phyloP scores from a whole-genome alignment of 2,888 invertebrate genomes.

The Anthoptus insignis region DNA sequence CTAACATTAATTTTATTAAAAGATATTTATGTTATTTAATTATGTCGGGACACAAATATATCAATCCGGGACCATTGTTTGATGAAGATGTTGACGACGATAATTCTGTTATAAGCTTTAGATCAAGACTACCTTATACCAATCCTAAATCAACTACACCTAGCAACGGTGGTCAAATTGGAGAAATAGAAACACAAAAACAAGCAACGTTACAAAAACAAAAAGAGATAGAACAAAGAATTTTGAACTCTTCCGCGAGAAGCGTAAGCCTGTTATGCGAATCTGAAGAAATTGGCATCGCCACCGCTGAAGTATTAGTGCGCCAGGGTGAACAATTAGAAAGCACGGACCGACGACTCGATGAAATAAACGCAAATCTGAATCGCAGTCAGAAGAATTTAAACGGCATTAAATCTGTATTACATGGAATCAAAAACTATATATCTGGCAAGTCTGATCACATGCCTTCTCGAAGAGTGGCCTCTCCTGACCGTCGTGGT shows the following conservation, averaged over 20 bases:
- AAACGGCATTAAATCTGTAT: constrained; percentile 98
- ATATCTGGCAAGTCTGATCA: constrained; percentile 92
- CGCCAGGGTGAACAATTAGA: constrained; percentile 97
- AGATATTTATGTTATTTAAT: no score
- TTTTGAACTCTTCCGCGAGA: constrained; percentile 93
- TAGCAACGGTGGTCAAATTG: constrained; percentile 71
- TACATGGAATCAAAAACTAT: constrained; percentile 98
- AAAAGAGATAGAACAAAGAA: constrained; percentile 93
- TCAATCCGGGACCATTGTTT: constrained; percentile 89
- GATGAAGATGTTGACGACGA: constrained; percentile 93
- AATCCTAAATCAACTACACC: constrained; percentile 61
- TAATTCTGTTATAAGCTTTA: constrained; percentile 91
- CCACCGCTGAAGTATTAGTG: constrained; percentile 97
- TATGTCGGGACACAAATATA: constrained; percentile 89
- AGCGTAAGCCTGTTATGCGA: constrained; percentile 95
- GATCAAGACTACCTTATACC: constrained; percentile 67
- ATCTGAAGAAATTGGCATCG: constrained; percentile 97
- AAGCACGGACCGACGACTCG: constrained; percentile 95
- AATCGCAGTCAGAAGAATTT: constrained; percentile 97
- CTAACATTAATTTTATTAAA: no score
- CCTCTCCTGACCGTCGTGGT: constrained; percentile 64
- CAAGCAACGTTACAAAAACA: constrained; percentile 91
- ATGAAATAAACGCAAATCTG: constrained; percentile 96
- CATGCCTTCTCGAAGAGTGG: constrained; percentile 73
- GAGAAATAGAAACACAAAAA: constrained; percentile 89